A percentile compares a stretch with the other conserved stretches of the same genome.
These are phyloP conservation scores for Scomberomorus guttatus DNA, from an alignment of 2,797 vertebrate genomes.

Conservation along the genomic window DNA sequence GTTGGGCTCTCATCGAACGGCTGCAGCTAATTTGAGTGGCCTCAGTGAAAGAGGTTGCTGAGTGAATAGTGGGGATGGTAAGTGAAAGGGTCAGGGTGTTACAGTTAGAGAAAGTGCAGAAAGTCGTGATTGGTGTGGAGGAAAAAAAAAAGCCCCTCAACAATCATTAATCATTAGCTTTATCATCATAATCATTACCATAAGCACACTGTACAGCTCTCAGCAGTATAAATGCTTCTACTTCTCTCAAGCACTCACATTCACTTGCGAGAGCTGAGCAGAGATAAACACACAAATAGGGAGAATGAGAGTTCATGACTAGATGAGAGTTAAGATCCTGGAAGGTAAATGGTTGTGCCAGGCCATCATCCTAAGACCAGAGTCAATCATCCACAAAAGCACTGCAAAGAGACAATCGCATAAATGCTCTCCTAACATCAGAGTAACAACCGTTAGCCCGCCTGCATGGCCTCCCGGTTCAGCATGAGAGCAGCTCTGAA, in stretches of 20 bases:
- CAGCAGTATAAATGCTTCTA: background rate
- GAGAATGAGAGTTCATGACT: conserved; percentile 33
- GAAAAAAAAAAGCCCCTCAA: background rate
- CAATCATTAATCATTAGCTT: conserved; percentile 40
- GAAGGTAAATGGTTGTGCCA: conserved; percentile 73
- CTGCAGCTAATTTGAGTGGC: conserved; percentile 75
- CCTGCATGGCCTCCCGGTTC: conserved; percentile 50
- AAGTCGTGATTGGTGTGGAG: conserved; percentile 70
- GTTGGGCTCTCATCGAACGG: conserved; percentile 55
- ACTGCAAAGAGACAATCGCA: conserved; percentile 70
- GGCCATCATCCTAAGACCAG: conserved; percentile 68
- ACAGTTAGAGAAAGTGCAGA: conserved; percentile 85
- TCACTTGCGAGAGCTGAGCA: background rate
- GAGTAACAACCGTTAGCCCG: conserved; percentile 69
- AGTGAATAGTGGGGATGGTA: conserved; percentile 80
- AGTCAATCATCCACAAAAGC: conserved; percentile 71
- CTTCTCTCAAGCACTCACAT: background rate
- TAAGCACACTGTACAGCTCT: conserved; percentile 9
- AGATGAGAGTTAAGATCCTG: conserved; percentile 24
- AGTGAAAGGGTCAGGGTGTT: conserved; percentile 86
- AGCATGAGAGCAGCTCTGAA: conserved; percentile 51
- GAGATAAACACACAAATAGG: conserved; percentile 27
- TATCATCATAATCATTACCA: conserved; percentile 36
- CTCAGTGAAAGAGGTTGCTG: conserved; percentile 32
- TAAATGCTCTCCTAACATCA: conserved; percentile 74